Evolutionary conservation across 2,797 vertebrate species (phyloP), one percentile per base, ranked within the genome.

Genomic region (Dicrostonyx torquatus): DNA sequence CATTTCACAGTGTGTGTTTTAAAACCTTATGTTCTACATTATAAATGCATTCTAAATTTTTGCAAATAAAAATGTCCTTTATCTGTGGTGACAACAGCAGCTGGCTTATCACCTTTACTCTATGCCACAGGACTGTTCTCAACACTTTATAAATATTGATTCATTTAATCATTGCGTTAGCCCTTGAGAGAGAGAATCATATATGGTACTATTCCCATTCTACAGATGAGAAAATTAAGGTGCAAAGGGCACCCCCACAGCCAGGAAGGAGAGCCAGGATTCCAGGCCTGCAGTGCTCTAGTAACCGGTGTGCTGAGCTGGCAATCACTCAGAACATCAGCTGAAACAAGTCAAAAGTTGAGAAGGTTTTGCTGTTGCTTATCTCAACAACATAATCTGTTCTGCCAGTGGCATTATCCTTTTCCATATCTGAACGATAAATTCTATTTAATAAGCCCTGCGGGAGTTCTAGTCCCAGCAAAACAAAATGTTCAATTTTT

Each of bases 401-500:
- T 86, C 48, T 82, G 37, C 70, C 78, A 37, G 50, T 62, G 53
- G 78, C 17, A 73, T 53, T 48, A 73, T 64, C 31, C 7, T 48
- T 86, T 91, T 72, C 48, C 34, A n/a, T 60, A 70, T 20, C 50
- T 53, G 88, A 91, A 82, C 60, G 82, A 89, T 62, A 86, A 85
- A 87, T 70, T 92, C 14, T 24, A 66, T 14, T 92, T 48, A 45
- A 29, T 66, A 68, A 82, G 18, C 83, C 60, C 29, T 50, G 3
- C 24, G 18, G 20, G 34, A 87, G 15, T 68, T 18, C 53, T 45
- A 72, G 15, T 90, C 34, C 86, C 58, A 95, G 48, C 50, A 78
- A 93, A 94, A 70, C 26, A 85, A 96, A 95, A 64, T 26, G 29
- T 73, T 45, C 50, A 20, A 3, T 79, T 94, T 13, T 53, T 91